Base-by-base conservation (phyloP, 2,888 invertebrate species). In the Callinectes sapidus region DNA sequence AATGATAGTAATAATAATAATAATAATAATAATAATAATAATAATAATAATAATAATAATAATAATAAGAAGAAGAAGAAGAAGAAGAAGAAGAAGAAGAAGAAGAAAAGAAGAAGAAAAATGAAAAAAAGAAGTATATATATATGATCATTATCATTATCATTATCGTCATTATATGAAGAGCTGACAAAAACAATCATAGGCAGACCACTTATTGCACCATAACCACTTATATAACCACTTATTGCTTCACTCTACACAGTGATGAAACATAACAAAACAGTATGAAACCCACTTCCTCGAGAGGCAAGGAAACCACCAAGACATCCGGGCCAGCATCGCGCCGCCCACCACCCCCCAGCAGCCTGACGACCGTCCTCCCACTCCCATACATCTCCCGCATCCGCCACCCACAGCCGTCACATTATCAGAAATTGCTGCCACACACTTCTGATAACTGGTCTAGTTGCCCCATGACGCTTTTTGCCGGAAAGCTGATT, bases 11-110 rank as follows among this genome's bases (percentile, higher is more conserved):
- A n/a, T 28, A 85, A n/a, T 28, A 85, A n/a, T 28, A 85, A n/a
- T 28, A 39, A n/a, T 28, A 85, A n/a, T 28, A 85, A n/a, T 28
- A 85, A n/a, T 28, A 32, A n/a, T 28, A 39, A n/a, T 85, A 85
- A n/a, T 39, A 85, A n/a, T 85, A 85, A n/a, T 85, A 85, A n/a
- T 85, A 85, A n/a, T 85, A 85, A n/a, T 85, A 85, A n/a, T 85
- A 85, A n/a, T 85, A 32, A n/a, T 85, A 85, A n/a, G 16, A 85
- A n/a, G 16, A 85, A n/a, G 1, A 85, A n/a, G 1, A 39, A n/a
- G 16, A 85, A n/a, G 13, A 32, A n/a, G 3, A 85, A n/a, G 3
- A 85, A n/a, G 3, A 85, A n/a, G 3, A 85, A n/a, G 3, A 85
- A n/a, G 3, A 85, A 5, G 3, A 85, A n/a, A 39, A 39, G 2